A percentile compares a stretch with the other conserved stretches of the same genome.
These are phyloP conservation scores for Ctenoplectra terminalis DNA, from an alignment of 1,140 invertebrate species.

Conservation along the genomic window DNA sequence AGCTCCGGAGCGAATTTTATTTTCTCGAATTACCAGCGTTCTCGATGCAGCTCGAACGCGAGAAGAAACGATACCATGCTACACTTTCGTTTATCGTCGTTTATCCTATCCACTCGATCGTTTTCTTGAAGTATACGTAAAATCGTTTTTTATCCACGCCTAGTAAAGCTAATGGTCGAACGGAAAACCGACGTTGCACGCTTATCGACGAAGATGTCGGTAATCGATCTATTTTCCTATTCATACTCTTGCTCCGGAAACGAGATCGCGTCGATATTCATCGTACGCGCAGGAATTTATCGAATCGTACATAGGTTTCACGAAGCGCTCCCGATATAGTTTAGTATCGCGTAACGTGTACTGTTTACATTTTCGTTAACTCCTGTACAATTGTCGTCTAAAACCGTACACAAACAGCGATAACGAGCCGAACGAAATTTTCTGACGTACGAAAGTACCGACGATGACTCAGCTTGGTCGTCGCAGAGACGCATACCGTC, in stretches of 20 bases:
- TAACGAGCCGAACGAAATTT: conserved; percentile 39
- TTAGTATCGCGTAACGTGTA: neutral
- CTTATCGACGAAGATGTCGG: conserved; percentile 3
- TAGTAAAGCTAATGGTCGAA: neutral
- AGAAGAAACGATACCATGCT: neutral
- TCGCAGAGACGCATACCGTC: neutral
- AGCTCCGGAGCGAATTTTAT: conserved; percentile 49
- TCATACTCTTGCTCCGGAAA: neutral
- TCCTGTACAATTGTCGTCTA: neutral
- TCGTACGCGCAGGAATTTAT: conserved; percentile 3
- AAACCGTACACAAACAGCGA: conserved; percentile 3
- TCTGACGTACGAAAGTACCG: conserved; percentile 13
- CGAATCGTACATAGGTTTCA: neutral
- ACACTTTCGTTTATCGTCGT: neutral
- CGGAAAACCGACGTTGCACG: neutral
- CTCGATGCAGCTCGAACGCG: neutral
- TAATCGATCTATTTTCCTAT: neutral
- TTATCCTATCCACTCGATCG: no score
- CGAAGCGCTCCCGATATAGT: neutral
- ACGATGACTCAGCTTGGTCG: conserved; percentile 21
- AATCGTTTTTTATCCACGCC: neutral
- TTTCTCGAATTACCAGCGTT: conserved; percentile 43
- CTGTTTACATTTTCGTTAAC: conserved; percentile 16
- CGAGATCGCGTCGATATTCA: neutral
- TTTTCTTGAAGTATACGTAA: no score